Percentiles rank a stretch among this genome's conserved stretches.
phyloP scores from a whole-genome alignment of 2,113 vertebrate genomes.

The Gila orcuttii region DNA sequence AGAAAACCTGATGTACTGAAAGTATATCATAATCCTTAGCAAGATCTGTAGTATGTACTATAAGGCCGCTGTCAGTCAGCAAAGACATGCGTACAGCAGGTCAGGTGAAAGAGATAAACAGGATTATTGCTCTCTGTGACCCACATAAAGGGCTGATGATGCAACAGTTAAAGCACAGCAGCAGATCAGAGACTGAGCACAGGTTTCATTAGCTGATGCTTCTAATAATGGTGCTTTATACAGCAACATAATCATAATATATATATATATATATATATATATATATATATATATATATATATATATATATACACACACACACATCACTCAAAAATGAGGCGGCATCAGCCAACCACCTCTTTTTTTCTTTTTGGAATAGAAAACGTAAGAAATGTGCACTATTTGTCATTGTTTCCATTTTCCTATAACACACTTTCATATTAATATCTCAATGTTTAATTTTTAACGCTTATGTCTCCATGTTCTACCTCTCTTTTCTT shows the following conservation, averaged over 20 bases:
- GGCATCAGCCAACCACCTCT: not conserved
- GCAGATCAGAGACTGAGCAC: not conserved
- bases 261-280: too few species aligned
- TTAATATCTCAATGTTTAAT: not conserved
- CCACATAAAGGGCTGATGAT: constrained; percentile 21
- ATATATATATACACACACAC: too few species aligned
- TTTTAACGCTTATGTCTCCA: not conserved
- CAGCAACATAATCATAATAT: not conserved
- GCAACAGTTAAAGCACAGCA: constrained; percentile 23
- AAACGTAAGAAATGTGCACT: not conserved
- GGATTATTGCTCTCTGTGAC: constrained; percentile 32
- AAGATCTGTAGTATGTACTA: not conserved
- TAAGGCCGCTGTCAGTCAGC: constrained; percentile 18
- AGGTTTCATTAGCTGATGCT: constrained; percentile 16
- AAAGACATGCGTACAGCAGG: not conserved
- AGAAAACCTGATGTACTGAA: not conserved
- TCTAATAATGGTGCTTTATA: constrained; percentile 31
- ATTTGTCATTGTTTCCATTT: not conserved
- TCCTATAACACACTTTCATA: not conserved
- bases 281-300: too few species aligned
- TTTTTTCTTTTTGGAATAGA: not conserved
- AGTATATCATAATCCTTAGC: not conserved
- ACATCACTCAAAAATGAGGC: not conserved
- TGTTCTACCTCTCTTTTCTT: not conserved
- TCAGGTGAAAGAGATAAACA: constrained; percentile 28